Evolutionary conservation across 2,797 vertebrate species (phyloP).

Genomic region (Nasua narica): DNA sequence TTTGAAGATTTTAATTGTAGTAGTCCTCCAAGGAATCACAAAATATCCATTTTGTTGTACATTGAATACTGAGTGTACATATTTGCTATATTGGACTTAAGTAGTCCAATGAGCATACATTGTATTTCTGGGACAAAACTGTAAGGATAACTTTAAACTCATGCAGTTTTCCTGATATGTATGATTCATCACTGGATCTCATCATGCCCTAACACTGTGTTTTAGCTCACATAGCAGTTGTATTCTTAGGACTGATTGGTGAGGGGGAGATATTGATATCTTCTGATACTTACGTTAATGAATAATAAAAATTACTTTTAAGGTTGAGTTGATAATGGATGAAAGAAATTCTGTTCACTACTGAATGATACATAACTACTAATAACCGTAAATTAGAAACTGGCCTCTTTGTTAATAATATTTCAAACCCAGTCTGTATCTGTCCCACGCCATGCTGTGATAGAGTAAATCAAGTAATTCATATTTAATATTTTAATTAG

Average conservation of each 20-base stretch:
- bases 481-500: not conserved
- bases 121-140: not conserved
- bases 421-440: not conserved
- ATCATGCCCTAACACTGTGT: not conserved
- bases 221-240: not conserved
- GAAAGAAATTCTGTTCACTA: not conserved
- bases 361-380: not conserved
- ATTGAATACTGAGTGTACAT: not conserved
- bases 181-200: not conserved
- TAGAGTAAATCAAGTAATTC: not conserved
- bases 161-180: not conserved
- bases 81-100: not conserved
- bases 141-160: not conserved
- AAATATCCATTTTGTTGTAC: not conserved
- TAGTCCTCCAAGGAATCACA: not conserved
- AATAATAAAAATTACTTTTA: not conserved
- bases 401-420: not conserved
- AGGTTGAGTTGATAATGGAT: not conserved
- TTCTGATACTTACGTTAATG: not conserved
- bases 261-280: not conserved
- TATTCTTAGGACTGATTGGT: not conserved
- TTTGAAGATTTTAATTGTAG: not conserved
- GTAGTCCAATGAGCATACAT: not conserved
- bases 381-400: not conserved
- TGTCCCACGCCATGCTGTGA: not conserved